Evolutionary conservation across 2,888 invertebrate genomes (phyloP), one percentile per base, ranked within the genome.

Genomic region (Andrena dorsata): DNA sequence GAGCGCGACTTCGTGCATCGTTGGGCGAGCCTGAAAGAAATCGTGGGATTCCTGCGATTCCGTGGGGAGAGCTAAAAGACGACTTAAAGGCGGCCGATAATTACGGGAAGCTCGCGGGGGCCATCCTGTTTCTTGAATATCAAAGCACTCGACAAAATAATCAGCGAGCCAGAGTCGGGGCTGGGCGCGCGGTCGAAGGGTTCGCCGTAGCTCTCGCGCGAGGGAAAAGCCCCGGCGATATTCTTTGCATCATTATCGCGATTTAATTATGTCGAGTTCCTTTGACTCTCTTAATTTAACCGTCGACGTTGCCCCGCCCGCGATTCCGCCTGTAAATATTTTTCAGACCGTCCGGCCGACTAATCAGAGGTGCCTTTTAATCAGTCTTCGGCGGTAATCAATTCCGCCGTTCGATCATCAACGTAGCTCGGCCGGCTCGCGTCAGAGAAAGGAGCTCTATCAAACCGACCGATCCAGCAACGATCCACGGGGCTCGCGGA

Each of bases 221-320:
- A 69, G 56, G 64, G 65, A 51, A 51, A 72, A 74, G 63, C 69
- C 60, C 74, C 84, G 69, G 70, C 80, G 90, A 90, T 91, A 90
- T 91, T 92, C 91, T 92, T 92, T 92, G 91, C 89, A 87, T 92
- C 91, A 92, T 92, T 92, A 92, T 90, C 90, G 90, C 89, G 91
- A 92, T 92, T 92, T 92, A 91, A 92, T 92, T 92, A 91, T 90
- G 85, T 90, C 88, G 88, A 91, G 88, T 90, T 88, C 88, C 92
- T 92, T 91, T 91, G 92, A 92, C 89, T 89, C 83, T 90, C 90
- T 92, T 92, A 90, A 91, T 91, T 92, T 91, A 82, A 75, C 73
- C 79, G 76, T 77, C 79, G 51, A 10, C 77, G 63, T 26, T 49
- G 49, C 41, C 32, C 16, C 63, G 10, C 47, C 64, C 74, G 65